A percentile compares a stretch with the other conserved stretches of the same genome.
These are phyloP conservation scores for Flexamia atlantica DNA, from an alignment of 2,888 invertebrate genomes.

Conservation along the genomic window DNA sequence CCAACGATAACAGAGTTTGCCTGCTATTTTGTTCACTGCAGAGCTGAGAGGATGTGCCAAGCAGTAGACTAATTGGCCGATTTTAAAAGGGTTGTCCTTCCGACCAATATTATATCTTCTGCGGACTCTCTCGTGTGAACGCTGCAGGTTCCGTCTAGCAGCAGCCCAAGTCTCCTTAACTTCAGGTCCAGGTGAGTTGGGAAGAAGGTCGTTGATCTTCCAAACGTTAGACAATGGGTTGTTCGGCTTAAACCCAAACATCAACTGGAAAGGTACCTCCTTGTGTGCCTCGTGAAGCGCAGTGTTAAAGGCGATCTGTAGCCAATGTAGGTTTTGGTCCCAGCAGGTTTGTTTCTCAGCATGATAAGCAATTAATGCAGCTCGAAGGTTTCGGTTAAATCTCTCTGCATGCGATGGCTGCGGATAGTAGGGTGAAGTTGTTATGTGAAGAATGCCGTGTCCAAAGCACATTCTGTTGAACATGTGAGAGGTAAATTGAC, in stretches of 20 bases:
- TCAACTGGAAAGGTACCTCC: background rate
- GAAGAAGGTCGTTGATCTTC: slow-evolving; percentile 23
- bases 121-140: background rate
- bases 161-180: background rate
- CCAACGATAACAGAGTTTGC: slow-evolving; percentile 4
- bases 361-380: slow-evolving; percentile 11
- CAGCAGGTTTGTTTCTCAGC: background rate
- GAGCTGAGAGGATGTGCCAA: slow-evolving; percentile 5
- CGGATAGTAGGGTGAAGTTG: slow-evolving; percentile 22
- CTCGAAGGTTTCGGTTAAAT: background rate
- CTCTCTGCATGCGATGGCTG: background rate
- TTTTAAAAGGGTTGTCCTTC: background rate
- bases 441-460: slow-evolving; percentile 2
- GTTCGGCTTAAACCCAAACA: slow-evolving; percentile 24
- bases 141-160: background rate
- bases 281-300: background rate
- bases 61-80: slow-evolving; percentile 18
- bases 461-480: slow-evolving; percentile 32
- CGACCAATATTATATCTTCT: background rate
- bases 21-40: background rate
- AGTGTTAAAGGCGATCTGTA: slow-evolving; percentile 23
- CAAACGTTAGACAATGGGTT: slow-evolving; percentile 18
- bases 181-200: background rate
- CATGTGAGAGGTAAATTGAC: background rate
- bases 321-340: slow-evolving; percentile 17